Conservation (phyloP, 2,113 vertebrate species). For the Tor tambroides region DNA sequence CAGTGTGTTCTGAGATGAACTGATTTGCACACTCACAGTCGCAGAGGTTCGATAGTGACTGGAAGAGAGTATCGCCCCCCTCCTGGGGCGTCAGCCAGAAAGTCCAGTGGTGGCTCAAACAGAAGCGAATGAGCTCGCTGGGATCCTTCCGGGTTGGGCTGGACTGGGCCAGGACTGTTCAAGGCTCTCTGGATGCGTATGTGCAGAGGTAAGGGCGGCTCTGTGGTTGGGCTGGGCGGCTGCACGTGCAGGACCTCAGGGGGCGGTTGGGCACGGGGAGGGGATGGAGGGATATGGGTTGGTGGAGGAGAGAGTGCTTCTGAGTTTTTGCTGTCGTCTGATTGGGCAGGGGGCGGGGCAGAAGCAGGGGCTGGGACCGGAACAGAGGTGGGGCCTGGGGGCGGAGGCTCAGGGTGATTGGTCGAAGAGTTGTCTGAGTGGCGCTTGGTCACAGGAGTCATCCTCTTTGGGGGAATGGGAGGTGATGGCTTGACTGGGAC, state of each 20-base stretch:
- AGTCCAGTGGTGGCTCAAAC: conserved; percentile 79
- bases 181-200: conserved; percentile 92
- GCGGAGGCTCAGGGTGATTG: conserved; percentile 46
- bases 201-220: conserved; percentile 84
- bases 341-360: conserved; percentile 60
- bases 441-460: conserved; percentile 74
- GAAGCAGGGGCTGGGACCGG: conserved; percentile 45
- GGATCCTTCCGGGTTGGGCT: conserved; percentile 76
- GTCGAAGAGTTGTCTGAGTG: conserved; percentile 67
- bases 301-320: conserved; percentile 57
- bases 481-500: conserved; percentile 83
- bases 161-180: conserved; percentile 77
- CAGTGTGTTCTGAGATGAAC: not conserved
- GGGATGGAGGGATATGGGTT: conserved; percentile 73
- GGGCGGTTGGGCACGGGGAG: conserved; percentile 58
- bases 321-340: conserved; percentile 39
- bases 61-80: conserved; percentile 82
- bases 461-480: conserved; percentile 88
- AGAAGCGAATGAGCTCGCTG: conserved; percentile 89
- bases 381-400: conserved; percentile 48
- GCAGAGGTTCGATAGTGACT: conserved; percentile 91
- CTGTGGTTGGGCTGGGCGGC: conserved; percentile 67
- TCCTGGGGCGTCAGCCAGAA: conserved; percentile 61
- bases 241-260: conserved; percentile 45
- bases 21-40: conserved; percentile 85